These are phyloP conservation scores for Umimayanthus kanabou DNA, from an alignment of 92 coral and sea anemone species.

Conservation along the genomic window DNA sequence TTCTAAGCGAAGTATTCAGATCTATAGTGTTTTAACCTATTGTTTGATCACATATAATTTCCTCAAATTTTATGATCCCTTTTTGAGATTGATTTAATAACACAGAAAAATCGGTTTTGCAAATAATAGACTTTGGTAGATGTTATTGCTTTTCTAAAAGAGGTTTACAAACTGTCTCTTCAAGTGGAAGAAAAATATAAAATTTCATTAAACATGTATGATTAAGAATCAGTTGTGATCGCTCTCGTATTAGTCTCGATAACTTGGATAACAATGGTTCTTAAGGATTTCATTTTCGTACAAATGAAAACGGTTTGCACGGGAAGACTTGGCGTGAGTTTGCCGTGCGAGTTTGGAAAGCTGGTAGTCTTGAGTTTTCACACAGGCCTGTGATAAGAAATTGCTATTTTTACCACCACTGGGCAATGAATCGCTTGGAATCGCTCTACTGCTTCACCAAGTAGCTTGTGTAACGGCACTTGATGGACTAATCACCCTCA, in stretches of 20 bases:
- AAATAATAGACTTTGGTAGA: neutral
- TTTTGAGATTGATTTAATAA: constrained; percentile 4
- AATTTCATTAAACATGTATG: constrained; percentile 55
- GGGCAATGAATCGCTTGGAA: neutral
- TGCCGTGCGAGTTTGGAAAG: neutral
- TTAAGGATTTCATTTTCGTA: neutral
- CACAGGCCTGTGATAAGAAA: neutral
- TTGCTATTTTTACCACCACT: neutral
- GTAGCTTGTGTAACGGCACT: constrained; percentile 21
- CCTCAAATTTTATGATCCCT: neutral
- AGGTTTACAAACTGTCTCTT: constrained; percentile 40
- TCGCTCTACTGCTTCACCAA: constrained; percentile 10
- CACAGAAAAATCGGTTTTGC: constrained; percentile 7
- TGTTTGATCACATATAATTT: neutral
- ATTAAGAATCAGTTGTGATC: constrained; percentile 37
- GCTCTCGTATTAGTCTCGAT: neutral
- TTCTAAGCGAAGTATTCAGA: neutral
- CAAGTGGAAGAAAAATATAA: constrained; percentile 33
- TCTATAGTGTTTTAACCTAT: neutral
- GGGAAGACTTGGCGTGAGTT: neutral
- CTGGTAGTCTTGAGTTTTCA: neutral
- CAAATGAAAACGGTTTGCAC: neutral
- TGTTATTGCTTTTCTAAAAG: constrained; percentile 29
- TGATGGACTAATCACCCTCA: neutral
- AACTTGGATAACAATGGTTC: neutral